These are phyloP conservation scores for Botia almorhae DNA, from an alignment of 2,797 vertebrate genomes.

Conservation along the genomic window DNA sequence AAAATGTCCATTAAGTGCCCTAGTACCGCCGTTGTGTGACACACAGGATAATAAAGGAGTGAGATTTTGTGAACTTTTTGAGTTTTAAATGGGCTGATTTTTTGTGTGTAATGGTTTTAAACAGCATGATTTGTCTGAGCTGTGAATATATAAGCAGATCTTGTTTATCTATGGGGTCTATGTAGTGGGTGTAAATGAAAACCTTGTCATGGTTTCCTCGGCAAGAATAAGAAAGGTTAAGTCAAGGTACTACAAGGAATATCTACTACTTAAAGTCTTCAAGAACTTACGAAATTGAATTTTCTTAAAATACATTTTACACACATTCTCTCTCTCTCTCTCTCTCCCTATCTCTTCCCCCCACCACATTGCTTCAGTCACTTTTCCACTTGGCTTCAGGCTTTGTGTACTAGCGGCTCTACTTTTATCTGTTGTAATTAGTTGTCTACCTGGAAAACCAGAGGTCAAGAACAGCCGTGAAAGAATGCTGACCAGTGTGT, in stretches of 20 bases:
- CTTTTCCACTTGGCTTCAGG: slow-evolving; percentile 58
- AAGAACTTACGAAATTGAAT: too few relatives aligned
- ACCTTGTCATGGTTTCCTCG: not conserved
- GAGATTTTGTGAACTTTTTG: not conserved
- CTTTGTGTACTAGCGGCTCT: slow-evolving; percentile 44
- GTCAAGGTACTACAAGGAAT: not conserved
- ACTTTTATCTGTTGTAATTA: slow-evolving; percentile 43
- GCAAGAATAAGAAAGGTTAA: not conserved
- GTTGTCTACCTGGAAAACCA: slow-evolving; percentile 42
- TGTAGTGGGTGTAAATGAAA: not conserved
- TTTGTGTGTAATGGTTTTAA: not conserved
- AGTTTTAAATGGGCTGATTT: not conserved
- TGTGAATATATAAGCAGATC: slow-evolving; percentile 2
- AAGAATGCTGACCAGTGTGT: not conserved
- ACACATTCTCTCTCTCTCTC: too few relatives aligned
- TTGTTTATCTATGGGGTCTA: not conserved
- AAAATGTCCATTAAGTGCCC: slow-evolving; percentile 23
- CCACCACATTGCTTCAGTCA: slow-evolving; percentile 4
- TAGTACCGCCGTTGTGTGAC: not conserved
- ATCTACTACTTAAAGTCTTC: not conserved
- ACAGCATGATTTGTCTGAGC: not conserved
- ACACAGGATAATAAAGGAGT: not conserved
- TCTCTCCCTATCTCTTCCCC: not conserved
- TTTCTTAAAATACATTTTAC: too few relatives aligned
- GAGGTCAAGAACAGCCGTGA: slow-evolving; percentile 6